Base-by-base conservation (phyloP, 2,113 vertebrate genomes). In the Saguinus midas region DNA sequence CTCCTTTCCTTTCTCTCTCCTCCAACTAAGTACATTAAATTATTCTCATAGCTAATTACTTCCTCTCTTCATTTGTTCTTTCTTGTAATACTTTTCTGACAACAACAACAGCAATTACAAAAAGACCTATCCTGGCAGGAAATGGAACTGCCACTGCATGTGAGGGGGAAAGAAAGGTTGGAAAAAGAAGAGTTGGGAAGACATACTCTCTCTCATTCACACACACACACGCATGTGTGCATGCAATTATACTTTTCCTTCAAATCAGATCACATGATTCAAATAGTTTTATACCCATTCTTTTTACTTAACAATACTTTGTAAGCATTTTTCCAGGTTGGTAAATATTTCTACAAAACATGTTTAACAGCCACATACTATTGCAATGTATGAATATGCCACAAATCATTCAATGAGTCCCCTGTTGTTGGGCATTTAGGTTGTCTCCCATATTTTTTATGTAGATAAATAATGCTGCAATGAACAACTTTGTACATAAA, bases 401-500 rank as follows among this genome's bases (percentile, higher is more conserved):
- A 79, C 27, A 61, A 37, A 84, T 87, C 43, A 70, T 76, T 94
- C 73, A 73, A 14, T 2, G 4, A 79, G 84, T 81, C 70, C 72
- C 55, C 40, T 92, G 37, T 16, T 64, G 14, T 37, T 78, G 43
- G 27, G 52, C 18, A 48, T 50, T 87, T 48, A 90, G 2, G 21
- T 48, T 70, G 48, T 45, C 43, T 87, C 11, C 23, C 8, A 27
- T 66, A 83, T 92, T 85, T 76, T 76, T 91, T 45, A 64, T 45
- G 20, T 76, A 90, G 84, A 8, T 95, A 95, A 96, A 85, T 81
- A 96, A 90, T 87, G 64, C 68, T 89, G 40, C 37, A 70, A 4
- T 90, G 87, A 87, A 96, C 52, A 92, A 70, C 48, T 21, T 90
- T 92, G 68, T 68, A 93, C 25, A 43, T 61, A 95, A 96, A 92